Conservation (phyloP, 2,888 invertebrate genomes). For the Osmoderma eremita region DNA sequence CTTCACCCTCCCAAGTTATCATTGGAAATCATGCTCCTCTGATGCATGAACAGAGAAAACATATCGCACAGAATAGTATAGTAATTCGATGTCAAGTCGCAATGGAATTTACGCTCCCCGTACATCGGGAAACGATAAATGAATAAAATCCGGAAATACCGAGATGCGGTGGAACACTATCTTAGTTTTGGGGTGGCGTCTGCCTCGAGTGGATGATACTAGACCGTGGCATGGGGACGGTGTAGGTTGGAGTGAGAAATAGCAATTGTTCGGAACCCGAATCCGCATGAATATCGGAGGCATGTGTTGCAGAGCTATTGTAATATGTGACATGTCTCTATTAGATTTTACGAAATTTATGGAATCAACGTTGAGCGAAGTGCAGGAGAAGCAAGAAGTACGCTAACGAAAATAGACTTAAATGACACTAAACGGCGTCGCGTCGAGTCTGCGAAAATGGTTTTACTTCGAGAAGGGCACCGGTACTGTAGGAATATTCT, state of each 20-base stretch:
- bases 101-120: slow-evolving; percentile 33
- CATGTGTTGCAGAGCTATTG: slow-evolving; percentile 41
- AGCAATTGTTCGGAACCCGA: slow-evolving; percentile 33
- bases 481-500: slow-evolving; percentile 10
- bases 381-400: background rate
- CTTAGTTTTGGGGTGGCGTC: slow-evolving; percentile 21
- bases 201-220: slow-evolving; percentile 11
- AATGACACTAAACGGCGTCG: slow-evolving; percentile 38
- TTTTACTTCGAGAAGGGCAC: slow-evolving; percentile 19
- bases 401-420: slow-evolving; percentile 33
- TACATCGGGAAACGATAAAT: slow-evolving; percentile 29
- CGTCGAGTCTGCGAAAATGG: slow-evolving; percentile 21
- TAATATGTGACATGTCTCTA: slow-evolving; percentile 46
- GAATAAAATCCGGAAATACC: slow-evolving; percentile 37
- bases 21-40: slow-evolving; percentile 22
- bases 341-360: slow-evolving; percentile 46
- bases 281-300: slow-evolving; percentile 40
- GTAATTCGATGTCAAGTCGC: slow-evolving; percentile 27
- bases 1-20: slow-evolving; percentile 6
- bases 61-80: slow-evolving; percentile 9
- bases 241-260: slow-evolving; percentile 20
- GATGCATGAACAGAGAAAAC: slow-evolving; percentile 14
- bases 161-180: slow-evolving; percentile 25
- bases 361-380: slow-evolving; percentile 31
- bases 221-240: background rate